These are phyloP conservation scores for Rugalucina vietnamica DNA, from an alignment of 2,888 invertebrate genomes.

Conservation along the genomic window DNA sequence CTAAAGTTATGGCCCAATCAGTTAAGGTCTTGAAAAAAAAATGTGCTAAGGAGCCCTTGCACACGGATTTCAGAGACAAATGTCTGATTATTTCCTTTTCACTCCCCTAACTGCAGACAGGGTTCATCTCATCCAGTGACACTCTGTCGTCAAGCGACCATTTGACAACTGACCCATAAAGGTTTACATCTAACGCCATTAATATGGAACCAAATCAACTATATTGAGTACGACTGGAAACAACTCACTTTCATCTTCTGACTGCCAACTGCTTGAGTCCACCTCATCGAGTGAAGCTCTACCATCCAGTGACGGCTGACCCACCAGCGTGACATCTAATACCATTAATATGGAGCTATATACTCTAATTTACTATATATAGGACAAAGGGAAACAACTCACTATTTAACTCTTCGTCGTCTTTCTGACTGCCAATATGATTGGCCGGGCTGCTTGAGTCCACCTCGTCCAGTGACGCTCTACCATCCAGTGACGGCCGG, in stretches of 20 bases:
- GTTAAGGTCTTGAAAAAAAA: no score
- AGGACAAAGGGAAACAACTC: slow-evolving; percentile 16
- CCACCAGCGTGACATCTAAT: slow-evolving; percentile 62
- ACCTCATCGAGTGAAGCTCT: slow-evolving; percentile 32
- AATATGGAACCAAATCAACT: no score
- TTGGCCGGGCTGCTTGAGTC: slow-evolving; percentile 43
- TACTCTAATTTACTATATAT: no score
- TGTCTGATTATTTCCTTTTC: no score
- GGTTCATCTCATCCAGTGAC: slow-evolving; percentile 24
- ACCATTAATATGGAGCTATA: no score
- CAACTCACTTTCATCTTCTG: slow-evolving; percentile 66
- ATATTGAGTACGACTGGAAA: background rate
- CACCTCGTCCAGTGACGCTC: slow-evolving; percentile 34
- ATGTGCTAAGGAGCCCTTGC: no score
- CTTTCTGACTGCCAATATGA: slow-evolving; percentile 36
- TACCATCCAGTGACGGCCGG: background rate
- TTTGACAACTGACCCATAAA: slow-evolving; percentile 50
- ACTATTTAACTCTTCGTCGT: slow-evolving; percentile 71
- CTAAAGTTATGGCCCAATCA: no score
- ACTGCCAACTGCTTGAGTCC: slow-evolving; percentile 34
- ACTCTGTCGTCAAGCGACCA: slow-evolving; percentile 12
- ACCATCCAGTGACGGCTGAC: background rate
- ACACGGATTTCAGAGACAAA: no score
- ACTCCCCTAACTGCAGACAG: slow-evolving; percentile 15
- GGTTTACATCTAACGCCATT: slow-evolving; percentile 58